Percentiles rank a stretch among this genome's conserved stretches.
These are phyloP conservation scores for Aromia moschata DNA, from an alignment of 2,888 invertebrate genomes.

Conservation along the genomic window DNA sequence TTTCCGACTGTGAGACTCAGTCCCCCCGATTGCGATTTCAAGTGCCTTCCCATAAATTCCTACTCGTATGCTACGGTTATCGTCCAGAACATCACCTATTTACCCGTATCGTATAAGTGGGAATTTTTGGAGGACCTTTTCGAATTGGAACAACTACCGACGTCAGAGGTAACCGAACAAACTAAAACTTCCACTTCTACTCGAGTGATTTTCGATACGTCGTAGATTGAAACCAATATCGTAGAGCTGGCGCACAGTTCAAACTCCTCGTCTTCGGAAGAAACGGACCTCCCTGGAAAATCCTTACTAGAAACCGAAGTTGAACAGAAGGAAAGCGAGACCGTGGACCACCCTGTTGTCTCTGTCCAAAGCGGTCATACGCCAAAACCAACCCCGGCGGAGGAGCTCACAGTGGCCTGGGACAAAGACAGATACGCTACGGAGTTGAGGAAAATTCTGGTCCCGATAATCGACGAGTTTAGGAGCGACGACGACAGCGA, in stretches of 20 bases:
- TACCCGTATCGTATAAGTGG: conserved; percentile 63
- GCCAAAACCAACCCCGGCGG: background rate
- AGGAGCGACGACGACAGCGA: conserved; percentile 9
- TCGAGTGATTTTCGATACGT: too few relatives aligned
- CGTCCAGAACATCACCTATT: conserved; percentile 66
- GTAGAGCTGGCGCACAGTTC: background rate
- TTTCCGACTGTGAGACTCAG: conserved; percentile 73
- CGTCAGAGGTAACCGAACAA: background rate
- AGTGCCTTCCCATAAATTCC: conserved; percentile 67
- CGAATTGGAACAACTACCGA: conserved; percentile 23
- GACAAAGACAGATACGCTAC: background rate
- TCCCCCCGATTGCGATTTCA: conserved; percentile 69
- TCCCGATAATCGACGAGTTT: conserved; percentile 2
- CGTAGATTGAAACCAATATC: too few relatives aligned
- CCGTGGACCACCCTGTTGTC: background rate
- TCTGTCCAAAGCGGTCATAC: background rate
- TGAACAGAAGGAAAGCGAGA: background rate
- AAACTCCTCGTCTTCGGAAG: background rate
- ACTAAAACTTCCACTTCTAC: too few relatives aligned
- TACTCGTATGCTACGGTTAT: conserved; percentile 62
- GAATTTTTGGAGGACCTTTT: conserved; percentile 45
- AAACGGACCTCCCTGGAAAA: too few relatives aligned
- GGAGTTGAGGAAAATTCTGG: conserved; percentile 12
- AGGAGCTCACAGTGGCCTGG: background rate
- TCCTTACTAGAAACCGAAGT: too few relatives aligned